Percentiles rank a stretch among this genome's conserved stretches.
These are phyloP conservation scores for Pristionchus entomophagus DNA, from an alignment of 2,888 invertebrate species.

Conservation along the genomic window DNA sequence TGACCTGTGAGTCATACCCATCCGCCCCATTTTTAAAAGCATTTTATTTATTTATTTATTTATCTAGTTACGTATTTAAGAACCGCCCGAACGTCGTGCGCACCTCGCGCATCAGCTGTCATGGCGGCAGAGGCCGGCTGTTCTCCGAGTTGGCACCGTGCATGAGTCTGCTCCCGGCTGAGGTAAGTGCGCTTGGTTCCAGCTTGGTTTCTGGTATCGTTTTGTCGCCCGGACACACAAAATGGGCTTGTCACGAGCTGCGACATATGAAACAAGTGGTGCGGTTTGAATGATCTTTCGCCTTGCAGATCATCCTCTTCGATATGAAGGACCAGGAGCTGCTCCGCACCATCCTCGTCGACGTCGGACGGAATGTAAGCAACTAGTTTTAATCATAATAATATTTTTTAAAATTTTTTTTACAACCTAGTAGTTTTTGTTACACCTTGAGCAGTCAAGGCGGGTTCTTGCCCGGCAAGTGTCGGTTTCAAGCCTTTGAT, in stretches of 20 bases:
- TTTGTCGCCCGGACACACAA: no score
- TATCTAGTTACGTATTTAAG: background rate
- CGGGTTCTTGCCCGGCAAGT: no score
- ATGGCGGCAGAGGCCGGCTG: constrained; percentile 20
- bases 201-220: no score
- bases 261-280: no score
- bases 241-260: no score
- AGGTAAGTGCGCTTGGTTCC: no score
- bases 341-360: constrained; percentile 32
- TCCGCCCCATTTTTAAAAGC: no score
- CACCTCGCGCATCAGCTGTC: background rate
- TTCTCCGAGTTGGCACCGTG: background rate
- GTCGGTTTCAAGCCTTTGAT: no score
- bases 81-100: background rate
- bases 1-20: constrained; percentile 5
- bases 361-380: constrained; percentile 31
- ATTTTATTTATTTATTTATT: background rate
- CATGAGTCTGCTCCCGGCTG: constrained; percentile 41
- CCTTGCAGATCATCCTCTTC: background rate
- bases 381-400: background rate
- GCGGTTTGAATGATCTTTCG: no score
- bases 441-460: background rate
- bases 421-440: background rate
- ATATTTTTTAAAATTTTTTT: no score
- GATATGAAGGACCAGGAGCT: constrained; percentile 37